phyloP scores from a whole-genome alignment of 1,140 invertebrate genomes.

The Drosophila lini region DNA sequence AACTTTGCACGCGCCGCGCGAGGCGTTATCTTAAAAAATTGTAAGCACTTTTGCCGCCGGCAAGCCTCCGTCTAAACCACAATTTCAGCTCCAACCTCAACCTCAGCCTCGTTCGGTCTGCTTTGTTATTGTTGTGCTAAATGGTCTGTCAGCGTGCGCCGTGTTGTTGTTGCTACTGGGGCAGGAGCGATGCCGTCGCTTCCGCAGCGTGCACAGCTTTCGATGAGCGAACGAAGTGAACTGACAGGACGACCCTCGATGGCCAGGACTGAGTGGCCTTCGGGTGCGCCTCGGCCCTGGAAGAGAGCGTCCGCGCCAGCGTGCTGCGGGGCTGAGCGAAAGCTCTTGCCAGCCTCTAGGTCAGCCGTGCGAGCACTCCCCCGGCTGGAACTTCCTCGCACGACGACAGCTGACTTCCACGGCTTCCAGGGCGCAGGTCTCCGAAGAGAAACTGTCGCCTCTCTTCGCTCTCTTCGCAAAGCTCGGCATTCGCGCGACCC shows the following conservation, averaged over 20 bases:
- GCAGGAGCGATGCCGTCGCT: slow-evolving; percentile 38
- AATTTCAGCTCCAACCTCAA: slow-evolving; percentile 13
- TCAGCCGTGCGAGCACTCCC: slow-evolving; percentile 36
- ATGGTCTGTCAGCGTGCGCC: slow-evolving; percentile 12
- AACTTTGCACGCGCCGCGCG: slow-evolving; percentile 18
- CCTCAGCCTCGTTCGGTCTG: slow-evolving; percentile 11
- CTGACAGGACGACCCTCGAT: slow-evolving; percentile 52
- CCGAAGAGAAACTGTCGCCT: slow-evolving; percentile 32
- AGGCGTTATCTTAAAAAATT: slow-evolving; percentile 24
- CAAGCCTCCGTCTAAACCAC: slow-evolving; percentile 14
- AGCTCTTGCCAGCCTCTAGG: slow-evolving; percentile 57
- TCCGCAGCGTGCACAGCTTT: slow-evolving; percentile 76
- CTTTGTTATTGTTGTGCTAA: slow-evolving; percentile 42
- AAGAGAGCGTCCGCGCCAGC: slow-evolving; percentile 48
- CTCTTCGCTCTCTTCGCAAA: slow-evolving; percentile 30
- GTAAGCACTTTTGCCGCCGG: slow-evolving; percentile 48
- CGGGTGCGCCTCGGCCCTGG: slow-evolving; percentile 56
- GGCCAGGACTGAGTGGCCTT: slow-evolving; percentile 24
- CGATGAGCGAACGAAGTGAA: slow-evolving; percentile 79
- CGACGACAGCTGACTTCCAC: slow-evolving; percentile 46
- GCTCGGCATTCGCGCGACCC: slow-evolving; percentile 11
- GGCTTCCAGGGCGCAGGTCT: slow-evolving; percentile 57
- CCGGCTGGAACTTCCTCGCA: slow-evolving; percentile 17
- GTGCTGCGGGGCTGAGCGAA: slow-evolving; percentile 23
- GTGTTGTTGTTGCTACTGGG: slow-evolving; percentile 35